Evolutionary conservation across 2,888 invertebrate genomes (phyloP).

Genomic region (Auanema freiburgensis): DNA sequence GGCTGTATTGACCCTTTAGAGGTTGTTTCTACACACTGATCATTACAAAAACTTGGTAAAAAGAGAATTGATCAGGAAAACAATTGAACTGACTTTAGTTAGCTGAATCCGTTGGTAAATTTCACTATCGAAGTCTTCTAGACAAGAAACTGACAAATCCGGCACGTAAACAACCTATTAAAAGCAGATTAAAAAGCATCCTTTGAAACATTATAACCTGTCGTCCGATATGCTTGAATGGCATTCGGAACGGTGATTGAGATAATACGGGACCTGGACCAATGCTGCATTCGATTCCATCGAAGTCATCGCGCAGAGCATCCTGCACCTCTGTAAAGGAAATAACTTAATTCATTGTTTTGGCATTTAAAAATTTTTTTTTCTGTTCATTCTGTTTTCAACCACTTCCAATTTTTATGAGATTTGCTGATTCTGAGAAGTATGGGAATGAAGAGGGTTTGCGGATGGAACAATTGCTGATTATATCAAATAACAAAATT

Average conservation of each 20-base stretch:
- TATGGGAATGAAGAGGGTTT: background rate
- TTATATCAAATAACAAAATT: no score
- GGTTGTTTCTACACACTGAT: no score
- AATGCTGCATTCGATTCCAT: slow-evolving; percentile 51
- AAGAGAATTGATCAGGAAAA: background rate
- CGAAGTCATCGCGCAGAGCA: slow-evolving; percentile 41
- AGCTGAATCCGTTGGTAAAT: slow-evolving; percentile 1
- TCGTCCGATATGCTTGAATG: slow-evolving; percentile 43
- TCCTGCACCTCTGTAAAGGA: slow-evolving; percentile 46
- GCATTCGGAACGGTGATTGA: slow-evolving; percentile 41
- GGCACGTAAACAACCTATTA: slow-evolving; percentile 41
- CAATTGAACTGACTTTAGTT: slow-evolving; percentile 5
- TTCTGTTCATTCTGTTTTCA: background rate
- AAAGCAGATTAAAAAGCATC: background rate
- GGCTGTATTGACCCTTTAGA: no score
- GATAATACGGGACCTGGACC: slow-evolving; percentile 52
- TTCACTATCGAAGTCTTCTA: slow-evolving; percentile 34
- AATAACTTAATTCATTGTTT: no score
- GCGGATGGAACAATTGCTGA: background rate
- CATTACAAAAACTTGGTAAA: no score
- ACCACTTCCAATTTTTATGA: no score
- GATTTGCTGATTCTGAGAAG: no score
- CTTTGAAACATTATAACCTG: slow-evolving; percentile 24
- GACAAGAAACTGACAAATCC: slow-evolving; percentile 31
- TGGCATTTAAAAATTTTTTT: background rate